Conservation (phyloP, 2,113 vertebrate species). For the Sinosuthora webbiana region DNA sequence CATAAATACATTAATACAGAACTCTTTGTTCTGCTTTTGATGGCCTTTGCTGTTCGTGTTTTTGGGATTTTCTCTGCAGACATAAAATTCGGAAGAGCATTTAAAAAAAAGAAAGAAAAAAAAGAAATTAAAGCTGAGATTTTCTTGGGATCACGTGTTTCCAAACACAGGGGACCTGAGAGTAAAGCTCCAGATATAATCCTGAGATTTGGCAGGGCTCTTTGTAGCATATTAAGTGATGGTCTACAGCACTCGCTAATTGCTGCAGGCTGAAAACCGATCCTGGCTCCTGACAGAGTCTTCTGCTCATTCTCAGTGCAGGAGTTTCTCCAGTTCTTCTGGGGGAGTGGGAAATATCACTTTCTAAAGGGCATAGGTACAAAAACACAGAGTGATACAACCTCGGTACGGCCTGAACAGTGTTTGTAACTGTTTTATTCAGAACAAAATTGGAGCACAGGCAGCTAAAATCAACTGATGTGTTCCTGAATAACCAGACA, state of each 20-base stretch:
- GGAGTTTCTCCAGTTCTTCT: neutral
- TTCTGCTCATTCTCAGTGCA: slow-evolving; percentile 37
- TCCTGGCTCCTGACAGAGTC: neutral
- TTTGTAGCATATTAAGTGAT: slow-evolving; percentile 50
- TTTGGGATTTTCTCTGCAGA: neutral
- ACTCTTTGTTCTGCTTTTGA: neutral
- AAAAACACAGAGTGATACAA: neutral
- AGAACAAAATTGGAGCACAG: neutral
- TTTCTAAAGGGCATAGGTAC: neutral
- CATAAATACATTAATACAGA: neutral
- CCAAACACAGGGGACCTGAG: neutral
- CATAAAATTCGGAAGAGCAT: neutral
- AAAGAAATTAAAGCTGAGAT: neutral
- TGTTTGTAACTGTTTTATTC: neutral
- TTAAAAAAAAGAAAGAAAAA: neutral
- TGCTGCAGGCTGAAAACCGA: slow-evolving; percentile 1
- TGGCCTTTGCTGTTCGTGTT: neutral
- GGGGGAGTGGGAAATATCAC: neutral
- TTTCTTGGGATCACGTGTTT: slow-evolving; percentile 39
- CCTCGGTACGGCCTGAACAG: neutral
- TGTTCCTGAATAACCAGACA: neutral
- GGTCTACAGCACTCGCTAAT: slow-evolving; percentile 55
- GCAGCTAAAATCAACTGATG: neutral
- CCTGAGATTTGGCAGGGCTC: slow-evolving; percentile 55
- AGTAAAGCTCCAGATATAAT: slow-evolving; percentile 55